phyloP scores from a whole-genome alignment of 2,797 vertebrate species.

The Manis crassicaudata region DNA sequence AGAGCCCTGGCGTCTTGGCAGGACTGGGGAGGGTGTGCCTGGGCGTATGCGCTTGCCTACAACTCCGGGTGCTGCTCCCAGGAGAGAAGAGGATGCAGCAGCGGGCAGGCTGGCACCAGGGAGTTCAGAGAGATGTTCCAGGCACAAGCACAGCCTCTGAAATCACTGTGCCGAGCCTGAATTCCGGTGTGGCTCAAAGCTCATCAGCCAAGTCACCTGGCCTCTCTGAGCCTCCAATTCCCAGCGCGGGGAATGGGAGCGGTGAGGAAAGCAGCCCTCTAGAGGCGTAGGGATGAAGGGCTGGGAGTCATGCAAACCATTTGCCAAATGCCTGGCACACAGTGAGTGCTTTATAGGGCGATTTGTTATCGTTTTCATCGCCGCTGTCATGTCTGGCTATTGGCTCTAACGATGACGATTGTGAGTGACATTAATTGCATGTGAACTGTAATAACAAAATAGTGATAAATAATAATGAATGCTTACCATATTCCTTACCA shows the following conservation, averaged over 20 bases:
- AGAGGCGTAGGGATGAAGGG: rapidly evolving
- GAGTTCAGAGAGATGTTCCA: background rate
- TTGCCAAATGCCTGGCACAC: rapidly evolving
- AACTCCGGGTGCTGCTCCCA: background rate
- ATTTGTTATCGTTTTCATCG: background rate
- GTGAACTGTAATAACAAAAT: background rate
- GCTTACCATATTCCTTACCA: background rate
- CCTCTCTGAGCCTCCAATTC: background rate
- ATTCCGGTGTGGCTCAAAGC: background rate
- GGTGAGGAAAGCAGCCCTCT: rapidly evolving
- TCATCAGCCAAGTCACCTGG: background rate
- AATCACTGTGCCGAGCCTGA: rapidly evolving
- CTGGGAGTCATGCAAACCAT: background rate
- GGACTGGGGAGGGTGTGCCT: rapidly evolving
- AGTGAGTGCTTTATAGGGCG: background rate
- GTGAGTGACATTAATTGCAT: rapidly evolving
- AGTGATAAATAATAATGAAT: rapidly evolving
- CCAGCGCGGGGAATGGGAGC: background rate
- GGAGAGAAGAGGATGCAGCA: background rate
- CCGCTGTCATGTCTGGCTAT: background rate
- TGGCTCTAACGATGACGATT: background rate
- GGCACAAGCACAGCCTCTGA: background rate
- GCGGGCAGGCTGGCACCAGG: background rate
- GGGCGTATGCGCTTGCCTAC: background rate
- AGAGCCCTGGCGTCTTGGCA: rapidly evolving